phyloP scores from a whole-genome alignment of 2,797 vertebrate genomes.

The Rhabdomys pumilio region DNA sequence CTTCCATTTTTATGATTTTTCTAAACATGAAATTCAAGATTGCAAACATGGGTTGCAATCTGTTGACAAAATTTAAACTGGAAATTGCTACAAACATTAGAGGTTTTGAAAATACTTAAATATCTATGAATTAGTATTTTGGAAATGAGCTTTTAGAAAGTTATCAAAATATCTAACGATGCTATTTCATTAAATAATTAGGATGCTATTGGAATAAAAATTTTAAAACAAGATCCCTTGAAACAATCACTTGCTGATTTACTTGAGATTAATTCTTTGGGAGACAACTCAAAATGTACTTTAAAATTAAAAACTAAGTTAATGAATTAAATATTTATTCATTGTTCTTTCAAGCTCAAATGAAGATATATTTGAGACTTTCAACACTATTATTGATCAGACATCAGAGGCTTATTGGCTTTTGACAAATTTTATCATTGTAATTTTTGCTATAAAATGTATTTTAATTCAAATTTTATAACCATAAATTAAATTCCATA shows the following conservation, averaged over 20 bases:
- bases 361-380: background rate
- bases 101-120: background rate
- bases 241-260: background rate
- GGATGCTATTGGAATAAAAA: background rate
- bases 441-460: background rate
- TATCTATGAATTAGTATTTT: background rate
- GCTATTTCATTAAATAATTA: background rate
- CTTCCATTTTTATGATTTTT: background rate
- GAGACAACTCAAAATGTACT: background rate
- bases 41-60: background rate
- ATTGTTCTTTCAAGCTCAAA: background rate
- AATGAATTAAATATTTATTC: background rate
- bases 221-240: background rate
- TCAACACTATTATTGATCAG: background rate
- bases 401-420: background rate
- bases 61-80: background rate
- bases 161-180: background rate
- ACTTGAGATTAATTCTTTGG: background rate
- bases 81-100: background rate
- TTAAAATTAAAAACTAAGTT: background rate
- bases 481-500: background rate
- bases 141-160: accelerated
- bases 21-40: background rate
- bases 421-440: background rate
- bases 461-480: slow-evolving; percentile 31